Percentiles rank a stretch among this genome's conserved stretches.
phyloP scores from a whole-genome alignment of 2,888 invertebrate genomes.

The Synanthedon myopaeformis region DNA sequence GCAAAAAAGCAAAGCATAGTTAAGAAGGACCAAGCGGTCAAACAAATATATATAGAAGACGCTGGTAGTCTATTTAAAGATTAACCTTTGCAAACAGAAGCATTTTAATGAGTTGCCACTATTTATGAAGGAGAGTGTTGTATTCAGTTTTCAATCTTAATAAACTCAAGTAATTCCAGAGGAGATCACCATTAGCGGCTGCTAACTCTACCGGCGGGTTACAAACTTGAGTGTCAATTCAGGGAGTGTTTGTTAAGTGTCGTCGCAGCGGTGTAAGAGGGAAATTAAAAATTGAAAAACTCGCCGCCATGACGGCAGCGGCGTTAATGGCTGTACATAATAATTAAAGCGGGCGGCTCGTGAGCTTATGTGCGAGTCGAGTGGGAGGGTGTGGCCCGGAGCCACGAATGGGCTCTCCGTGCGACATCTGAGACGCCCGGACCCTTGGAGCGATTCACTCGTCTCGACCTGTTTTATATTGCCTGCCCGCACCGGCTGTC shows the following conservation, averaged over 20 bases:
- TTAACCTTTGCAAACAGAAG: neutral
- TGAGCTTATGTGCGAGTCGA: constrained; percentile 65
- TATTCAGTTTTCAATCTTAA: neutral
- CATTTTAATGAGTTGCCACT: neutral
- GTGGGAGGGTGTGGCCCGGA: constrained; percentile 67
- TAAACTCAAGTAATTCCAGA: constrained; percentile 1
- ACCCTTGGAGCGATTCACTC: constrained; percentile 60
- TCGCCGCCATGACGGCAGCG: constrained; percentile 64
- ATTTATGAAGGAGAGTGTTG: neutral
- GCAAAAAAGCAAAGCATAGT: too few relatives aligned
- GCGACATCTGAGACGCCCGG: constrained; percentile 66
- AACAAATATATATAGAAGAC: too few relatives aligned
- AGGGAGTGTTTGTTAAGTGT: constrained; percentile 43
- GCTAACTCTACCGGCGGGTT: constrained; percentile 22
- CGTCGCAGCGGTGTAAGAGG: constrained; percentile 43
- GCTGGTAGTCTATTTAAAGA: neutral
- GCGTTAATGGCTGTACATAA: constrained; percentile 70
- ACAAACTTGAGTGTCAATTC: constrained; percentile 56
- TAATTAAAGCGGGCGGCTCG: constrained; percentile 64
- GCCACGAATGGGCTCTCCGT: constrained; percentile 64
- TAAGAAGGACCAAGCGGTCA: too few relatives aligned
- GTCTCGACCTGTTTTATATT: constrained; percentile 65
- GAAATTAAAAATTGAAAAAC: constrained; percentile 69
- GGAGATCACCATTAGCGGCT: constrained; percentile 10
- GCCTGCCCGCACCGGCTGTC: constrained; percentile 54